These are phyloP conservation scores for Melipona bicolor DNA, from an alignment of 2,888 invertebrate species.

Conservation along the genomic window DNA sequence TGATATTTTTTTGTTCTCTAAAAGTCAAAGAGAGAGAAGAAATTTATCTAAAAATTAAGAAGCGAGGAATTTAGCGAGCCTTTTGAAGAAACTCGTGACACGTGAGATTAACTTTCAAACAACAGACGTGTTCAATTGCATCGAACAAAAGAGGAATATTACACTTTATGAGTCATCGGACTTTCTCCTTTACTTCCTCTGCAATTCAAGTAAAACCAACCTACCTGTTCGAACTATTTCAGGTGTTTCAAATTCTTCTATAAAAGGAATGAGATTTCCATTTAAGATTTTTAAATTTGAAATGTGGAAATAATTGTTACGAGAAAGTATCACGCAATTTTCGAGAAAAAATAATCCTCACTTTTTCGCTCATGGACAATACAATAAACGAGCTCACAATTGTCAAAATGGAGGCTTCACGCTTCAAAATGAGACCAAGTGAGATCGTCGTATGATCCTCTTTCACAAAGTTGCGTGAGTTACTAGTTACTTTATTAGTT, in stretches of 20 bases:
- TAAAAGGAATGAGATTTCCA: background rate
- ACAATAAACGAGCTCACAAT: no score
- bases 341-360: background rate
- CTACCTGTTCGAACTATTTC: background rate
- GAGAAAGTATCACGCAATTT: background rate
- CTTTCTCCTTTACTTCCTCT: conserved; percentile 49
- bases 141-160: conserved; percentile 27
- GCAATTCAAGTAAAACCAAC: background rate
- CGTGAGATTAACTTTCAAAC: conserved; percentile 7
- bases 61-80: background rate
- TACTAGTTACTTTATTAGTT: no score
- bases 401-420: no score
- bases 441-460: no score
- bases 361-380: no score
- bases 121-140: conserved; percentile 18
- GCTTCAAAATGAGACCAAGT: no score
- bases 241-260: background rate
- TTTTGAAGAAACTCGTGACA: background rate
- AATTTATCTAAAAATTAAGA: background rate
- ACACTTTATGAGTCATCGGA: conserved; percentile 26
- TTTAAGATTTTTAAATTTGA: background rate
- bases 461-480: no score
- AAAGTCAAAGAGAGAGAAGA: background rate
- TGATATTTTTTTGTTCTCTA: background rate
- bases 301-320: background rate